Conservation (phyloP, 2,888 invertebrate genomes). For the Macaria notata region DNA sequence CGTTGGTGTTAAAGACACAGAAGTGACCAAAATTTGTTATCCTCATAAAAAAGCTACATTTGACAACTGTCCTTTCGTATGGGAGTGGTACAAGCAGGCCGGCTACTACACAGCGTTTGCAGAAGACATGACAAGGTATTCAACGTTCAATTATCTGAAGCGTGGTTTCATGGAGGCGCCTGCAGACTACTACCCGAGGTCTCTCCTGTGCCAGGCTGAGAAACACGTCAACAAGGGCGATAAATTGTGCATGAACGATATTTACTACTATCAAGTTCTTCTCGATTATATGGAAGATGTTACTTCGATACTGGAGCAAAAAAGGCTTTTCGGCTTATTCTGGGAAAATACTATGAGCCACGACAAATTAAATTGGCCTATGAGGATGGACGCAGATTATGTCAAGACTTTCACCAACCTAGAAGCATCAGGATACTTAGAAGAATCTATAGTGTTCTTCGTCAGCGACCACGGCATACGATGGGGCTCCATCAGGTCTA, state of each 20-base stretch:
- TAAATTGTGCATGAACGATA: slow-evolving; percentile 86
- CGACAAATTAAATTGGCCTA: slow-evolving; percentile 90
- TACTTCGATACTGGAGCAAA: slow-evolving; percentile 78
- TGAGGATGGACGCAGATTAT: slow-evolving; percentile 86
- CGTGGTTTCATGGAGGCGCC: slow-evolving; percentile 82
- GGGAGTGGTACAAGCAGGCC: slow-evolving; percentile 88
- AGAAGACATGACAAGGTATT: slow-evolving; percentile 83
- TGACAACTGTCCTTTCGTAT: slow-evolving; percentile 91
- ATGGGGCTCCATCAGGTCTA: slow-evolving; percentile 91
- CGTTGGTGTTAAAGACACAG: slow-evolving; percentile 85
- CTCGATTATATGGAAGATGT: slow-evolving; percentile 87
- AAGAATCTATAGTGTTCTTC: slow-evolving; percentile 86
- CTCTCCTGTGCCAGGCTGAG: slow-evolving; percentile 87
- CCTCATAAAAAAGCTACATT: slow-evolving; percentile 82
- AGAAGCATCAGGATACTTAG: slow-evolving; percentile 76
- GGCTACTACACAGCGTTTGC: slow-evolving; percentile 91
- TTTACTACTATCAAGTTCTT: slow-evolving; percentile 86
- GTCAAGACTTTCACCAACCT: slow-evolving; percentile 80
- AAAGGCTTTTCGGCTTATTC: slow-evolving; percentile 90
- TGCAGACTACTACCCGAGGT: slow-evolving; percentile 92
- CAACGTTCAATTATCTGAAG: slow-evolving; percentile 91
- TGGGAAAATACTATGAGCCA: slow-evolving; percentile 93
- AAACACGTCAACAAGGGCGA: slow-evolving; percentile 86
- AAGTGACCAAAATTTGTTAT: slow-evolving; percentile 85
- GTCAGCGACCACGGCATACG: slow-evolving; percentile 96